Percentiles rank a stretch among this genome's conserved stretches.
phyloP scores from a whole-genome alignment of 2,888 invertebrate species.

The Galeopsomyia nigrocyanea region DNA sequence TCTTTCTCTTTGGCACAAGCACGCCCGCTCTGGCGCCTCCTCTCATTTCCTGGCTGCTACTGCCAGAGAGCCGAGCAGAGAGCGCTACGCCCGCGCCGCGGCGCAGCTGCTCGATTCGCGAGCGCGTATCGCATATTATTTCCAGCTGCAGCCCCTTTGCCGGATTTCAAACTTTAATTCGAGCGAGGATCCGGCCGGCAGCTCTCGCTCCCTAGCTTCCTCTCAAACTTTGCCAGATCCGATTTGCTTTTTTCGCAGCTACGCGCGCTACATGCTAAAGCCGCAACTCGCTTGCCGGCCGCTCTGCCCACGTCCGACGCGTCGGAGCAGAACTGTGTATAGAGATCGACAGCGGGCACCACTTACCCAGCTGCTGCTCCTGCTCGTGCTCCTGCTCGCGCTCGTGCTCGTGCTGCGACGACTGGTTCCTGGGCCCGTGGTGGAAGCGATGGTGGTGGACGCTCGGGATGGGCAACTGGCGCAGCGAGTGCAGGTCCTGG shows the following conservation, averaged over 20 bases:
- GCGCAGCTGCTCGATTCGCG: slow-evolving; percentile 16
- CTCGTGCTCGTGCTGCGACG: slow-evolving; percentile 23
- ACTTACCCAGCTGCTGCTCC: slow-evolving; percentile 48
- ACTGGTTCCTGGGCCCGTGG: slow-evolving; percentile 53
- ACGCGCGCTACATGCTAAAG: background rate
- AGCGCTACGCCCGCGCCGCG: background rate
- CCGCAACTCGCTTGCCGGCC: too few relatives aligned
- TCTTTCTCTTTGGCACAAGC: too few relatives aligned
- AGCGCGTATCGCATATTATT: slow-evolving; percentile 56
- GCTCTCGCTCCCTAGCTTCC: slow-evolving; percentile 15
- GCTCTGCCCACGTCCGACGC: background rate
- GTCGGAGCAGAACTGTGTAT: too few relatives aligned
- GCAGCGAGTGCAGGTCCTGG: slow-evolving; percentile 71
- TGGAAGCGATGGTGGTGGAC: slow-evolving; percentile 62
- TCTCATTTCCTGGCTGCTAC: slow-evolving; percentile 57
- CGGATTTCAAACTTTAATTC: slow-evolving; percentile 60
- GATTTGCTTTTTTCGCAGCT: slow-evolving; percentile 32
- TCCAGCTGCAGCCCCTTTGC: slow-evolving; percentile 46
- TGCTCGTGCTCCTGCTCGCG: slow-evolving; percentile 53
- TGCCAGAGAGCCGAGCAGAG: background rate
- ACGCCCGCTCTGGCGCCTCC: slow-evolving; percentile 19
- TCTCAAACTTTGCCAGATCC: slow-evolving; percentile 36
- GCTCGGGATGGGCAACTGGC: slow-evolving; percentile 64
- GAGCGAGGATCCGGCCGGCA: slow-evolving; percentile 40
- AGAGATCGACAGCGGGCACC: background rate